Conservation (phyloP, 2,797 vertebrate genomes). For the Pseudochirops corinnae region DNA sequence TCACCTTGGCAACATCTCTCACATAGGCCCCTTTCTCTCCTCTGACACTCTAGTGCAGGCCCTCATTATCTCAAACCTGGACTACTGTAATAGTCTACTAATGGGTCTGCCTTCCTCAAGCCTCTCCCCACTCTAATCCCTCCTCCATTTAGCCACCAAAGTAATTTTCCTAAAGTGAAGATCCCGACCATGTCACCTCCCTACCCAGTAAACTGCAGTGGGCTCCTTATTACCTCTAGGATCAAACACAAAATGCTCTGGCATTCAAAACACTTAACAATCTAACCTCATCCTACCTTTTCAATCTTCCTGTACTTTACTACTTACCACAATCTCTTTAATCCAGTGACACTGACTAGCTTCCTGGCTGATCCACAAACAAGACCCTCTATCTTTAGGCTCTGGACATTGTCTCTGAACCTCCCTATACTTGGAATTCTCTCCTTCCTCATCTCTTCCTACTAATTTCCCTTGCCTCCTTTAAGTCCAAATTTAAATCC, state of each 20-base stretch:
- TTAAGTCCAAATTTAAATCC: neutral
- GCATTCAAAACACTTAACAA: neutral
- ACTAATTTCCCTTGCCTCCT: neutral
- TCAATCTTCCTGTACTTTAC: neutral
- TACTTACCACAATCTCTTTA: neutral
- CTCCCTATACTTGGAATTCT: too few species aligned
- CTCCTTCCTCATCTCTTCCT: neutral
- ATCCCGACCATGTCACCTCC: neutral
- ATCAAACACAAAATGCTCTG: neutral
- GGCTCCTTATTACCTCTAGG: neutral
- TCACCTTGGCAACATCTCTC: neutral
- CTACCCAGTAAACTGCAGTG: neutral
- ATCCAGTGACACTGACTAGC: neutral
- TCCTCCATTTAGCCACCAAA: neutral
- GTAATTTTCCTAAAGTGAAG: neutral
- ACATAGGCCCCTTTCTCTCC: neutral
- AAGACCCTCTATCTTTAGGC: neutral
- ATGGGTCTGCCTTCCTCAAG: neutral
- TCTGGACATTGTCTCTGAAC: neutral
- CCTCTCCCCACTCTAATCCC: neutral
- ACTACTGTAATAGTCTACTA: neutral
- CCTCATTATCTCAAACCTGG: neutral
- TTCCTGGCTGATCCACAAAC: neutral
- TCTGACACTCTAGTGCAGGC: neutral
- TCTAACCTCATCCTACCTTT: neutral